These are phyloP conservation scores for Apamea anceps DNA, from an alignment of 2,888 invertebrate genomes.

Conservation along the genomic window DNA sequence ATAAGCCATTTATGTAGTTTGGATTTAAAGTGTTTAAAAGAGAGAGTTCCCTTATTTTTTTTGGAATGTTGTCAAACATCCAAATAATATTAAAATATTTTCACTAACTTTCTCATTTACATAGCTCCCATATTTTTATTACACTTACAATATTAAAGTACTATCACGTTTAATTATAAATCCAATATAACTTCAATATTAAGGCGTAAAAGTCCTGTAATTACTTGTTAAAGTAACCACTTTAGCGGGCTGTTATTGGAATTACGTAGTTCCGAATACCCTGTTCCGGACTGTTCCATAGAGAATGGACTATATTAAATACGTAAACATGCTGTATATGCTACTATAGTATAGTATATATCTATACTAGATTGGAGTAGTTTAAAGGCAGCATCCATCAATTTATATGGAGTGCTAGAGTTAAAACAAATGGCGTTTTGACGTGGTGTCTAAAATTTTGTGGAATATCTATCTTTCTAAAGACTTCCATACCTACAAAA, in stretches of 20 bases:
- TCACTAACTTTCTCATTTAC: background rate
- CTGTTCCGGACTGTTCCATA: background rate
- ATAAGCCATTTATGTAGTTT: background rate
- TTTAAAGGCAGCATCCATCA: constrained; percentile 22
- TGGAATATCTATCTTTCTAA: background rate
- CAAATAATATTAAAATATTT: background rate
- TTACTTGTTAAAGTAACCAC: constrained; percentile 33
- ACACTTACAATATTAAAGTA: background rate
- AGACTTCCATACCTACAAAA: too few species aligned
- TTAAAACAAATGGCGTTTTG: constrained; percentile 5
- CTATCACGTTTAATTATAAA: background rate
- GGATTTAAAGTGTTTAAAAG: background rate
- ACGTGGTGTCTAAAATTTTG: background rate
- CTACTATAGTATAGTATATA: background rate
- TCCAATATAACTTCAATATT: constrained; percentile 33
- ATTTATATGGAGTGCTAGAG: constrained; percentile 9
- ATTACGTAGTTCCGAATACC: background rate
- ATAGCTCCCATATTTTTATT: background rate
- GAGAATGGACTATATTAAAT: background rate
- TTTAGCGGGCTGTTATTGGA: constrained; percentile 10
- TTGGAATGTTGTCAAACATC: background rate
- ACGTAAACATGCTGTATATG: background rate
- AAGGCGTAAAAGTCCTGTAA: constrained; percentile 10
- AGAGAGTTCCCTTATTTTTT: background rate
- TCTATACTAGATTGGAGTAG: background rate